Base-by-base conservation (phyloP, 2,888 invertebrate species). In the Xestia xanthographa region DNA sequence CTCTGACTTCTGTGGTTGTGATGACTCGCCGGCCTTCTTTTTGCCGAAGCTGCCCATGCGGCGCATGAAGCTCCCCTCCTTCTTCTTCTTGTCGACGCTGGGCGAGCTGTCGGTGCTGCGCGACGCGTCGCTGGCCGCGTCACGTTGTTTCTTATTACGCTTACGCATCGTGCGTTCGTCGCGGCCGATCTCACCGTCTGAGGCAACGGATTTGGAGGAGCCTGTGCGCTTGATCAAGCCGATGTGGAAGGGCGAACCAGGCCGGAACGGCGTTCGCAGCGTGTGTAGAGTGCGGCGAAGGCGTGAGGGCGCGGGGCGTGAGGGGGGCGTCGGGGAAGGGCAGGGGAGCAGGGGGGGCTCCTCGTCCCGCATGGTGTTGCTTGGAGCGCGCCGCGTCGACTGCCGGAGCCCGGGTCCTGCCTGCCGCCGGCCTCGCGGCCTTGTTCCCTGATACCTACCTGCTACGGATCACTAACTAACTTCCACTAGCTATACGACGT, bases 161-260 rank as follows among this genome's bases (percentile, higher is more conserved):
- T 96, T 96, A 89, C 96, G 96, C 95, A 96, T 95, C 93, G 95
- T 96, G 95, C 95, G 95, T 91, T 94, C 95, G 93, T 93, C 94
- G 91, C 95, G 95, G 90, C 93, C 90, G 94, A 93, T 93, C 89
- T 96, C 96, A 86, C 95, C 93, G 94, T 96, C 96, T 93, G 96
- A 96, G 90, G 93, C 95, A 90, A 94, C 94, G 88, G 95, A 95
- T 88, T 95, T 95, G 83, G 90, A 91, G 89, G 95, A 95, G 88
- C 94, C 93, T 90, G 94, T 91, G 89, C 95, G 96, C 92, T 94
- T 95, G 92, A 94, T 91, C 92, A 96, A 92, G 87, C 94, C 95
- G 92, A 96, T 93, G 93, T 96, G 96, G 95, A 96, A 96, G 94
- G 96, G 95, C 94, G 96, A 95, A 88, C 94, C 94, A 93, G 94